Conservation (phyloP, 2,113 vertebrate genomes). For the Larimichthys polyactis region DNA sequence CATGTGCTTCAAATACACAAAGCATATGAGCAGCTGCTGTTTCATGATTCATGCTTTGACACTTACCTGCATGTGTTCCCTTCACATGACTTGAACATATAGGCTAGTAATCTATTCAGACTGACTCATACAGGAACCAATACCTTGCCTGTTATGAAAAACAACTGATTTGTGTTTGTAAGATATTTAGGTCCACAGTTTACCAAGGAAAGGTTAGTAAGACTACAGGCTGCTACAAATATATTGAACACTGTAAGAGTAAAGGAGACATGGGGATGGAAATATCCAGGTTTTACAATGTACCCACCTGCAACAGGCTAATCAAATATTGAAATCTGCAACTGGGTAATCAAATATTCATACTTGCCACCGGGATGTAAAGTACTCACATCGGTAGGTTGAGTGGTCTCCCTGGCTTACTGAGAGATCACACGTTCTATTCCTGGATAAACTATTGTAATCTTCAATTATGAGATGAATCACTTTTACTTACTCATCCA, state of each 20-base stretch:
- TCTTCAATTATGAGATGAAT: conserved; percentile 30
- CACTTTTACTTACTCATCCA: neutral
- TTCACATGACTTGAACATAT: neutral
- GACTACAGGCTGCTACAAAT: conserved; percentile 4
- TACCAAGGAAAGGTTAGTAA: neutral
- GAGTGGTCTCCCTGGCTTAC: conserved; percentile 50
- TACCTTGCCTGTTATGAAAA: neutral
- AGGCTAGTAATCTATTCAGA: neutral
- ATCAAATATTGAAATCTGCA: conserved; percentile 75
- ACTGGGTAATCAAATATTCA: conserved; percentile 74
- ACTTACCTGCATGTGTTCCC: conserved; percentile 21
- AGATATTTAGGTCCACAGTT: neutral
- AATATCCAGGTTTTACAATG: conserved; percentile 39
- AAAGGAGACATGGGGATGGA: neutral
- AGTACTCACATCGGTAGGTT: conserved; percentile 53
- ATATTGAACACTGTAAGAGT: conserved; percentile 1
- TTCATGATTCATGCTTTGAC: conserved; percentile 11
- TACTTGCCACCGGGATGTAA: conserved; percentile 58
- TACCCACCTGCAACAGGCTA: conserved; percentile 58
- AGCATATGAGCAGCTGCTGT: conserved; percentile 5
- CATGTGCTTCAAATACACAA: conserved; percentile 12
- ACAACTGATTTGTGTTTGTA: neutral
- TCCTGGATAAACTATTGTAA: conserved; percentile 42
- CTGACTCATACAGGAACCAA: neutral
- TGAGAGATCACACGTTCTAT: conserved; percentile 46